Conservation (phyloP, 1,140 invertebrate species). For the Drosophila sturtevanti region DNA sequence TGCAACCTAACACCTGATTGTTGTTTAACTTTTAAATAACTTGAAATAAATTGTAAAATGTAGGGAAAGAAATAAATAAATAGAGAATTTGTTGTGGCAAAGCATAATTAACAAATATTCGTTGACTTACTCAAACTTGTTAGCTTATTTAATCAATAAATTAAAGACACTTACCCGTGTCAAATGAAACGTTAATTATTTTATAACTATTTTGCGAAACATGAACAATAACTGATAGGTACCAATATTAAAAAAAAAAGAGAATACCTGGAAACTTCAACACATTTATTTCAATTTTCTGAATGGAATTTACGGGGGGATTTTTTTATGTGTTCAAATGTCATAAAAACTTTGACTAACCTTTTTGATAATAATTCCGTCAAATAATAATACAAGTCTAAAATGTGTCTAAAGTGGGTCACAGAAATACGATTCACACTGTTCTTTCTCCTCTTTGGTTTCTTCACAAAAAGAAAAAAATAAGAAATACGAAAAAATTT, state of each 20-base stretch:
- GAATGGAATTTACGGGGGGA: no score
- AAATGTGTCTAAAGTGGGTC: not conserved
- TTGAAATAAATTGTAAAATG: not conserved
- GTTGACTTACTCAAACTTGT: not conserved
- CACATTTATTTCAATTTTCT: not conserved
- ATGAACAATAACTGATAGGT: not conserved
- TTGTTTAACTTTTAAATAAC: conserved; percentile 17
- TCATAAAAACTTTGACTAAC: not conserved
- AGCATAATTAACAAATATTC: not conserved
- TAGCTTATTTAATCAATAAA: not conserved
- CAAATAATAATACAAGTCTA: not conserved
- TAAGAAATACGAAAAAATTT: conserved; percentile 33
- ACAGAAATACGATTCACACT: not conserved
- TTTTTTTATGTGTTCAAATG: not conserved
- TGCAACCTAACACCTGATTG: conserved; percentile 48
- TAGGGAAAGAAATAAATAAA: not conserved
- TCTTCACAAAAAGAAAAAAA: not conserved
- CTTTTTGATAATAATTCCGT: no score
- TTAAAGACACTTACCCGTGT: not conserved
- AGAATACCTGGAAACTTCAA: not conserved
- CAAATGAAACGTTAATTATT: not conserved
- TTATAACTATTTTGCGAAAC: conserved; percentile 1
- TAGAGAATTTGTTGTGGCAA: not conserved
- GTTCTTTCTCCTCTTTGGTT: conserved; percentile 13
- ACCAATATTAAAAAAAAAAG: no score